Conservation (phyloP, 2,797 vertebrate genomes). For the Siniperca obscura region DNA sequence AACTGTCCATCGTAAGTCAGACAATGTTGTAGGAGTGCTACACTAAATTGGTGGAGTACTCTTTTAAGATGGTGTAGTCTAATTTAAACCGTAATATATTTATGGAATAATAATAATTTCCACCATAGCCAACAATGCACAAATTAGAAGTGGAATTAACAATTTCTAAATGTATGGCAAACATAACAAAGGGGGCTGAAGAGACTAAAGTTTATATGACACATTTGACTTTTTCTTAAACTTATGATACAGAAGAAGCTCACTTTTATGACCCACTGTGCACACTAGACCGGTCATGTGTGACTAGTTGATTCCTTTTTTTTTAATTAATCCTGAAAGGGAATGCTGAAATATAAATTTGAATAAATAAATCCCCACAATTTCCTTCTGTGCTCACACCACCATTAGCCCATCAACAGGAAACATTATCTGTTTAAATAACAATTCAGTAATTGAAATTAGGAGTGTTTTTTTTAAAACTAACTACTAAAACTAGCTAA, state of each 20-base stretch:
- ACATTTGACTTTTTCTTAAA: neutral
- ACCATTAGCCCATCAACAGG: neutral
- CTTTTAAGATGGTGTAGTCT: neutral
- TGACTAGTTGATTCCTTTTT: too few species aligned
- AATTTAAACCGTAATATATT: neutral
- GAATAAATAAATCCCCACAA: neutral
- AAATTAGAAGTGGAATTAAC: neutral
- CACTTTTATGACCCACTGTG: too few species aligned
- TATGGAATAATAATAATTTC: neutral
- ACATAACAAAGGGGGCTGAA: neutral
- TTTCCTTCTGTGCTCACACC: neutral
- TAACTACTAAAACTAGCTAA: neutral
- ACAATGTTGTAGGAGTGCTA: neutral
- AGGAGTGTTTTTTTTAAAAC: neutral
- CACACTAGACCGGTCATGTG: too few species aligned
- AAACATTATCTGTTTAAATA: neutral
- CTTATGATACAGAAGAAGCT: neutral
- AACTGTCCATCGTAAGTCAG: too few species aligned
- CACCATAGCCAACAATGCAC: neutral
- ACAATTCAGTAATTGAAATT: neutral
- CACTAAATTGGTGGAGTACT: neutral
- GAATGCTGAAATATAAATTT: too few species aligned
- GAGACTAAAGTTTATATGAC: neutral
- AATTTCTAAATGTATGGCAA: neutral
- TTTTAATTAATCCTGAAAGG: too few species aligned